Evolutionary conservation across 2,888 invertebrate genomes (phyloP).

Genomic region (Empis livida): DNA sequence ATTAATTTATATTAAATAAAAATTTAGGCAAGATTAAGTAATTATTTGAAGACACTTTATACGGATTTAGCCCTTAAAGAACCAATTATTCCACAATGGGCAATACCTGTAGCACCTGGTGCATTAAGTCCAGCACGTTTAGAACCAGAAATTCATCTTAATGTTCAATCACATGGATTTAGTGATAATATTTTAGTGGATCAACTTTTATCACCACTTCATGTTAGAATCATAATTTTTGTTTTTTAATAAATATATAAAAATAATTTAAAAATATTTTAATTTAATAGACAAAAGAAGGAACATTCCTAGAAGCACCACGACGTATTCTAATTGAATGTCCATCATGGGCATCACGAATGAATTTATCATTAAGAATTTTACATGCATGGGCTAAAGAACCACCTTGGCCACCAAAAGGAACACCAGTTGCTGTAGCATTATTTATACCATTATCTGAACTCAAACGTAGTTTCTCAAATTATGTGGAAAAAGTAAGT

Average conservation of each 20-base stretch:
- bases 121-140: conserved; percentile 39
- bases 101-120: conserved; percentile 37
- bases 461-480: conserved; percentile 34
- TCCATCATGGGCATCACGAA: conserved; percentile 40
- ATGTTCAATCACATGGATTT: conserved; percentile 24
- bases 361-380: conserved; percentile 39
- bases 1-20: too few relatives aligned
- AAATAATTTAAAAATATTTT: too few relatives aligned
- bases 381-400: conserved; percentile 43
- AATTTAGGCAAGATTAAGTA: conserved; percentile 25
- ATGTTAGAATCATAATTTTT: conserved; percentile 33
- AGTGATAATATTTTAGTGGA: conserved; percentile 30
- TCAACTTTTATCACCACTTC: conserved; percentile 38
- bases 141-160: conserved; percentile 38
- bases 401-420: conserved; percentile 26
- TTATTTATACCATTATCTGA: conserved; percentile 41
- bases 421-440: conserved; percentile 37
- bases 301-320: conserved; percentile 38
- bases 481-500: conserved; percentile 22
- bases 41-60: conserved; percentile 38
- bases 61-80: conserved; percentile 38
- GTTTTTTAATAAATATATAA: background rate
- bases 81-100: conserved; percentile 38
- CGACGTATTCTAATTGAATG: conserved; percentile 41
- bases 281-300: conserved; percentile 39